A percentile compares a stretch with the other conserved stretches of the same genome.
These are phyloP conservation scores for Argopecten irradians DNA, from an alignment of 1,140 invertebrate species.

Conservation along the genomic window DNA sequence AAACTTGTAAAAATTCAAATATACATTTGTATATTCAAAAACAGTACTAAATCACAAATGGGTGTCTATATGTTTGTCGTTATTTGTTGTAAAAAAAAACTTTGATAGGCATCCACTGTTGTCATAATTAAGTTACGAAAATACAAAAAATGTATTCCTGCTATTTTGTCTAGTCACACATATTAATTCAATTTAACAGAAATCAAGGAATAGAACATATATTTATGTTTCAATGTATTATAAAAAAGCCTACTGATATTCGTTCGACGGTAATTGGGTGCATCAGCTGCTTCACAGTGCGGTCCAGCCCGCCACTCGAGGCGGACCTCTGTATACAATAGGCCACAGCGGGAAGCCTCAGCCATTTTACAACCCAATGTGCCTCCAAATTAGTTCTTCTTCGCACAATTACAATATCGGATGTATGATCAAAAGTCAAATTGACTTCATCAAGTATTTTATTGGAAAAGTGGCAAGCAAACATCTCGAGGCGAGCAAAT, in stretches of 20 bases:
- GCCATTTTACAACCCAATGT: not conserved
- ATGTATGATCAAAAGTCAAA: slow-evolving; percentile 41
- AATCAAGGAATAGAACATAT: too few relatives aligned
- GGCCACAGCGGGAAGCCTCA: slow-evolving; percentile 11
- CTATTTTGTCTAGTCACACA: too few relatives aligned
- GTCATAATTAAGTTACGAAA: too few relatives aligned
- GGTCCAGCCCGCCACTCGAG: not conserved
- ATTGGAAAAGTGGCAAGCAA: slow-evolving; percentile 47
- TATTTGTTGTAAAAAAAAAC: too few relatives aligned
- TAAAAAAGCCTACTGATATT: not conserved
- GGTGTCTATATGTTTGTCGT: too few relatives aligned
- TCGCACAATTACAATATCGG: slow-evolving; percentile 21
- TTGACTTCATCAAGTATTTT: slow-evolving; percentile 52
- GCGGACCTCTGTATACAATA: not conserved
- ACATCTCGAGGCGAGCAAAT: slow-evolving; percentile 34
- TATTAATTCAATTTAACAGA: too few relatives aligned
- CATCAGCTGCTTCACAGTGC: not conserved
- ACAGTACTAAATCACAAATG: too few relatives aligned
- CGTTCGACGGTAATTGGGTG: not conserved
- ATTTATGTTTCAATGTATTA: too few relatives aligned
- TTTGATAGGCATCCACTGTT: too few relatives aligned
- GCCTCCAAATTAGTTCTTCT: slow-evolving; percentile 12
- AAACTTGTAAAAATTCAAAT: too few relatives aligned
- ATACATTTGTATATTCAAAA: too few relatives aligned
- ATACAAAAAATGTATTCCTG: too few relatives aligned